A percentile compares a stretch with the other conserved stretches of the same genome.
Conservation (phyloP, 1,140 invertebrate species). For the Drosophila eugracilis region DNA sequence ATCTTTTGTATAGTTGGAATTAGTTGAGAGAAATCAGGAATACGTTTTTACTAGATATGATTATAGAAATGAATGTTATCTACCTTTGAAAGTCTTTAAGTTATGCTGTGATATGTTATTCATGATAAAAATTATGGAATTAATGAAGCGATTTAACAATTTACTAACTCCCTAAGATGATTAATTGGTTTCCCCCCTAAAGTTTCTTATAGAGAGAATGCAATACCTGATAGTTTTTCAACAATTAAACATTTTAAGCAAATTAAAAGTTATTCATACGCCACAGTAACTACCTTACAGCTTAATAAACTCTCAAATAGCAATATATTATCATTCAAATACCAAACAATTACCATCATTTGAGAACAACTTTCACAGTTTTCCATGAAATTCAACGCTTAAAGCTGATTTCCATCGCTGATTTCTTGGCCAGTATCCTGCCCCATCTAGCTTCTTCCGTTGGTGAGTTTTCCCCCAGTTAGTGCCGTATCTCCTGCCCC, state of each 20-base stretch:
- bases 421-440: conserved; percentile 8
- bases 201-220: too few relatives aligned
- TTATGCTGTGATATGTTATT: too few relatives aligned
- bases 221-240: too few relatives aligned
- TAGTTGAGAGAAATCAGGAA: background rate
- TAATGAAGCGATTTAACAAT: too few relatives aligned
- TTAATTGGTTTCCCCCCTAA: too few relatives aligned
- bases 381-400: conserved; percentile 4
- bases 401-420: conserved; percentile 19
- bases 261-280: too few relatives aligned
- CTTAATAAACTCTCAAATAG: background rate
- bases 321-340: background rate
- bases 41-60: too few relatives aligned
- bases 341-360: background rate
- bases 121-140: too few relatives aligned
- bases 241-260: too few relatives aligned
- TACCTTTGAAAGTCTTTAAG: too few relatives aligned
- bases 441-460: background rate
- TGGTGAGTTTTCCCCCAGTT: conserved; percentile 15
- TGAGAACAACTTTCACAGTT: background rate
- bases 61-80: too few relatives aligned
- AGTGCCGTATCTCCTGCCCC: conserved; percentile 11
- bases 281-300: background rate
- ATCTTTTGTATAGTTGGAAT: background rate
- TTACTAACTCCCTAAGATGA: background rate